Conservation (phyloP, 1,140 invertebrate genomes). For the Hydropsyche tenuis region DNA sequence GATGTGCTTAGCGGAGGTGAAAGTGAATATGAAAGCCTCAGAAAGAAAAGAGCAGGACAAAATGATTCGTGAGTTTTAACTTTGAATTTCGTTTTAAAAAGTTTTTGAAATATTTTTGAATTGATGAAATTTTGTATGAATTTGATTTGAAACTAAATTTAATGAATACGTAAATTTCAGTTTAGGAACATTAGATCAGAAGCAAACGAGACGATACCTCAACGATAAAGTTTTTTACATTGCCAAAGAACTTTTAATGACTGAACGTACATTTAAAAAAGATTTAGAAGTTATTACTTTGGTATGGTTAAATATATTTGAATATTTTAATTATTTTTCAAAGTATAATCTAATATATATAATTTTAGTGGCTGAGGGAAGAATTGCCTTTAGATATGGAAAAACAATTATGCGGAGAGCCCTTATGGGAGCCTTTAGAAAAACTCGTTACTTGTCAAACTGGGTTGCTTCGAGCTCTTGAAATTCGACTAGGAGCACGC, state of each 20-base stretch:
- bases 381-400: conserved; percentile 69
- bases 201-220: conserved; percentile 66
- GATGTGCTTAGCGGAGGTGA: conserved; percentile 61
- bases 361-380: conserved; percentile 73
- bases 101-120: too few species aligned
- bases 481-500: conserved; percentile 72
- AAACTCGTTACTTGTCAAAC: conserved; percentile 72
- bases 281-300: conserved; percentile 91
- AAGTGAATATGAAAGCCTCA: conserved; percentile 60
- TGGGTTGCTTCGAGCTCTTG: conserved; percentile 72
- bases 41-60: conserved; percentile 55
- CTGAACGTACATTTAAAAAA: conserved; percentile 93
- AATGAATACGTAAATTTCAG: conserved; percentile 28
- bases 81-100: too few species aligned
- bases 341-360: conserved; percentile 37
- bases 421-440: conserved; percentile 68
- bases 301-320: conserved; percentile 61
- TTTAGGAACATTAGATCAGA: conserved; percentile 46
- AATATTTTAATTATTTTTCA: not conserved
- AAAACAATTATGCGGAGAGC: conserved; percentile 60
- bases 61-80: conserved; percentile 50
- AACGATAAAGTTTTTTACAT: conserved; percentile 89
- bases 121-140: too few species aligned
- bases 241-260: conserved; percentile 94
- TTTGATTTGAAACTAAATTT: too few species aligned